Evolutionary conservation across 2,797 vertebrate genomes (phyloP), one percentile per base, ranked within the genome.

Genomic region (Telmatherina bonti): DNA sequence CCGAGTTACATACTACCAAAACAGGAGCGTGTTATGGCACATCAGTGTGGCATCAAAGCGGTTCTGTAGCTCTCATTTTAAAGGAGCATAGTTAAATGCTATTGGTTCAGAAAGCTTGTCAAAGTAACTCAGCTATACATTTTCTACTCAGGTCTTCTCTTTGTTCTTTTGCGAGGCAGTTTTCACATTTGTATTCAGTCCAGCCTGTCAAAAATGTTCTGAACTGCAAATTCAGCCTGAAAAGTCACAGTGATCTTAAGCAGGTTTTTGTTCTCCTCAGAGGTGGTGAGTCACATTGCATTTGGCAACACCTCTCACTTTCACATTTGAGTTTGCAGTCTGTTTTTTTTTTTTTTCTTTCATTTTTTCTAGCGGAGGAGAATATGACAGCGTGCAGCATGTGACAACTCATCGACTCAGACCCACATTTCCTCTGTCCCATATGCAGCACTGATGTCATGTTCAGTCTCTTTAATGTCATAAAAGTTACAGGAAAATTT

Each of bases 201-300:
- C 76, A 63, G 51, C 81, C 73, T 78, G 74, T 83, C 79, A 71
- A 49, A 60, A 82, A 67, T 29, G 65, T 63, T 71, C 62, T 6
- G 29, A 78, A 72, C 57, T 53, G 41, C 76, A 73, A 67, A 80
- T 51, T 59, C 67, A 57, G 72, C 79, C 68, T 58, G 73, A 67
- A 3, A 59, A 75, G 77, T 84, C 83, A 78, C 67, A 61, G 55
- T 72, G 76, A 82, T 88, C 84, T 84, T 76, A 70, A 84, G 82
- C 84, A 71, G 81, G 77, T 85, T 85, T 87, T 85, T 84, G 71
- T 83, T 87, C 67, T 76, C 66, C 69, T 89, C 83, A 31, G 76
- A 84, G 81, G 68, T 68, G 74, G 79, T 89, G 89, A 93, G 82
- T 91, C 87, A 89, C 78, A 54, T 78, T 82, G 81, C 78, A 78